Evolutionary conservation across 1,140 invertebrate genomes (phyloP).

Genomic region (Apocrypta bakeri): DNA sequence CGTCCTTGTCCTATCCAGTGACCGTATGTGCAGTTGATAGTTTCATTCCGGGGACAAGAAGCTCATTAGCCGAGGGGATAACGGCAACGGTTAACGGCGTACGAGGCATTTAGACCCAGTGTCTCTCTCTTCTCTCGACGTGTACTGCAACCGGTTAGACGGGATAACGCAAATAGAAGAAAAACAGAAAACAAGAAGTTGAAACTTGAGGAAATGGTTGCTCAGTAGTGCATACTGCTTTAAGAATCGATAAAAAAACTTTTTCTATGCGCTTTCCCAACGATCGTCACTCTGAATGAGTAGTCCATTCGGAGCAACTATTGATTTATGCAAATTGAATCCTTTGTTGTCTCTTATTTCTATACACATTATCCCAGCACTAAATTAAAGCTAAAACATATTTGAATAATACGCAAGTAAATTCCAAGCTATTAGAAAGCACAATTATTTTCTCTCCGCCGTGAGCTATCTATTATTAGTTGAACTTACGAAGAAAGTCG

Average conservation of each 20-base stretch:
- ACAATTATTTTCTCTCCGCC: background rate
- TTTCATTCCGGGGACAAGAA: constrained; percentile 2
- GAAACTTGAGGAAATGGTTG: background rate
- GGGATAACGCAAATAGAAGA: background rate
- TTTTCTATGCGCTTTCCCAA: too few species aligned
- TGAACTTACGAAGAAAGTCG: background rate
- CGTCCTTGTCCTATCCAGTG: background rate
- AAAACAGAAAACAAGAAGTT: background rate
- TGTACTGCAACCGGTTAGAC: background rate
- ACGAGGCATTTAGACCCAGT: background rate
- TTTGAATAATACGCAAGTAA: too few species aligned
- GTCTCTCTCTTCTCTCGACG: background rate
- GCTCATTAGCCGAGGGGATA: constrained; percentile 24
- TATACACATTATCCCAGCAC: too few species aligned
- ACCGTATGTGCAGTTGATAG: constrained; percentile 21
- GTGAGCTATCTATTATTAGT: background rate
- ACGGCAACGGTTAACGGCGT: background rate
- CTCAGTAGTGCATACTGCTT: background rate
- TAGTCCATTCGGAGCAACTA: too few species aligned
- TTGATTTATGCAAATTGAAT: too few species aligned
- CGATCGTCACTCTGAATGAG: too few species aligned
- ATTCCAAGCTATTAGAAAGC: too few species aligned
- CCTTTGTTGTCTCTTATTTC: too few species aligned
- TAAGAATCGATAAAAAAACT: background rate
- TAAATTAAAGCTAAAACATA: too few species aligned